Evolutionary conservation across 2,113 vertebrate species (phyloP), one percentile per base, ranked within the genome.

Genomic region (Antechinus flavipes): DNA sequence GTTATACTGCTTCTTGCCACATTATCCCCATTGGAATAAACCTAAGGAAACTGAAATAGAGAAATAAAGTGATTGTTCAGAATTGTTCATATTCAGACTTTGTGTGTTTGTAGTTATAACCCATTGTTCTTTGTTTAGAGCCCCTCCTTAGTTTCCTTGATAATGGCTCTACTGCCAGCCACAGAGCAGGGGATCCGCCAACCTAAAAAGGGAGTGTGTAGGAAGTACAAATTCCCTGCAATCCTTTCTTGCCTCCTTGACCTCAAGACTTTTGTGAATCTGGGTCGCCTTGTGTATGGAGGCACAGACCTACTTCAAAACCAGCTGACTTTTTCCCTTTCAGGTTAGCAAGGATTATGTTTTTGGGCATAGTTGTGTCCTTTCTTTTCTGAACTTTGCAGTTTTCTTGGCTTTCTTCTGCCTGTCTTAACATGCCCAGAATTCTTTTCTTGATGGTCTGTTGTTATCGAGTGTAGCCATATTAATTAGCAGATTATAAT

Each of bases 401-500:
- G 90, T 90, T 52, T 27, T 95, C 76, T 46, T 90, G 19, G 30
- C 54, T 91, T 22, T 89, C 89, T 92, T 95, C 46, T 23, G 27
- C 93, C 35, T 89, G 97, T 93, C 84, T 96, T 95, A 61, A 91
- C 93, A 96, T 97, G 95, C 58, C 1, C 0, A 55, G 56, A 92
- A 84, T 8, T 16, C 94, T 93, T 46, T 91, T 93, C n/a, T 97
- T 0, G 0, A 90, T 53, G 22, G 68, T 93, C 92, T 97, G 96
- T 93, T 95, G 27, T 93, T 95, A 47, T 94, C 2, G 0, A 92
- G 91, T 56, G 50, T 95, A 93, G 97, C 89, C 68, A 26, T 61
- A 49, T 96, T 98, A 97, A 98, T 97, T 97, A 97, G 97, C 97
- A 96, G 94, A 94, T 98, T 90, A n/a, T 96, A 97, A 97, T 49